Conservation (phyloP, 2,797 vertebrate genomes). For the Enteromius paludinosus region DNA sequence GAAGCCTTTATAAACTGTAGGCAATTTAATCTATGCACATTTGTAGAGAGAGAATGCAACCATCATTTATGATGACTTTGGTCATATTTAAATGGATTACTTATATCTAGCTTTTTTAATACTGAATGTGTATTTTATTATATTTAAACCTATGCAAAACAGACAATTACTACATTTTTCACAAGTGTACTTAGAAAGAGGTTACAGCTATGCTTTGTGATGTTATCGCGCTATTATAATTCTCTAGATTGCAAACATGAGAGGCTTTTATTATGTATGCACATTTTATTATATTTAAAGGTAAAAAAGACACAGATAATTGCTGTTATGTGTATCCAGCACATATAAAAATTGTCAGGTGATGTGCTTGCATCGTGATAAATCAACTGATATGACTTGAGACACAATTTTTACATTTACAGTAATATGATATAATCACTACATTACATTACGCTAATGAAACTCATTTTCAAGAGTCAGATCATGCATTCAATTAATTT, state of each 20-base stretch:
- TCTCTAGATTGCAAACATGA: not conserved
- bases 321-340: not conserved
- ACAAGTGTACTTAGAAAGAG: not conserved
- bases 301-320: not conserved
- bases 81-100: not conserved
- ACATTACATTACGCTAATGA: not conserved
- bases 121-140: not conserved
- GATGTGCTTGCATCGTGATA: not conserved
- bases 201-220: not conserved
- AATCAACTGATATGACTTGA: not conserved
- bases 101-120: not conserved
- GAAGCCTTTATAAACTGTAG: not conserved
- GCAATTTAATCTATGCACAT: not conserved
- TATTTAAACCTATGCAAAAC: not conserved
- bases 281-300: conserved; percentile 3
- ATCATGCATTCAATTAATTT: not conserved
- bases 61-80: not conserved
- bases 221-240: not conserved
- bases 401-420: not conserved
- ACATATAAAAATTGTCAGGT: not conserved
- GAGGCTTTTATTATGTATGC: not conserved
- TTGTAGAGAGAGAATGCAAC: not conserved
- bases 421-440: not conserved
- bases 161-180: not conserved
- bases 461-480: not conserved